Evolutionary conservation across 2,888 invertebrate species (phyloP).

Genomic region (Escarpia spicata): DNA sequence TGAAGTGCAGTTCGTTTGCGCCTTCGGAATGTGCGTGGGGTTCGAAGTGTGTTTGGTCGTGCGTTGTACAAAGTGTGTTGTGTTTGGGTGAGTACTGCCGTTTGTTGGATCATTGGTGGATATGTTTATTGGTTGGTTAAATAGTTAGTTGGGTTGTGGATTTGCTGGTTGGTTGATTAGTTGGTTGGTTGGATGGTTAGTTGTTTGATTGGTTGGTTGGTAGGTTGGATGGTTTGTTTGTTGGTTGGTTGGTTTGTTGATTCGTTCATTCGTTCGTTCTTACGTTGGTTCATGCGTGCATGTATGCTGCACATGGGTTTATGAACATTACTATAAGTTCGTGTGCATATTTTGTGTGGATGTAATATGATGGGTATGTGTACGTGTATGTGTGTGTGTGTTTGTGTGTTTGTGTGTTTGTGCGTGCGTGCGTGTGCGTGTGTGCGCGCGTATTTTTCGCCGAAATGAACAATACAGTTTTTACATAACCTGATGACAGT

Average conservation of each 20-base stretch:
- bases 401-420: no score
- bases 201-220: background rate
- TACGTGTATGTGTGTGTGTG: no score
- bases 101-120: background rate
- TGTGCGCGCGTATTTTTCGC: no score
- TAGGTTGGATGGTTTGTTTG: background rate
- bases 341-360: background rate
- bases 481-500: no score
- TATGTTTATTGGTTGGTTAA: background rate
- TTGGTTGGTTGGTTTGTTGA: background rate
- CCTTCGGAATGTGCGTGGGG: background rate
- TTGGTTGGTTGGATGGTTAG: background rate
- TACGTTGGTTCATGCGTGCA: background rate
- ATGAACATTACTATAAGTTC: background rate
- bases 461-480: no score
- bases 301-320: background rate
- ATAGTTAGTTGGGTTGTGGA: background rate
- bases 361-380: no score
- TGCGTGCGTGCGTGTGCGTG: no score
- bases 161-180: background rate
- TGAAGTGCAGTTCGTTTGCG: background rate
- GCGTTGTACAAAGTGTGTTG: background rate
- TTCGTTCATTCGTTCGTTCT: background rate
- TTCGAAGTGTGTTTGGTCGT: background rate
- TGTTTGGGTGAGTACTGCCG: background rate